Percentiles rank a stretch among this genome's conserved stretches.
Conservation (phyloP, 2,888 invertebrate species). For the Ornithoptera priamus region DNA sequence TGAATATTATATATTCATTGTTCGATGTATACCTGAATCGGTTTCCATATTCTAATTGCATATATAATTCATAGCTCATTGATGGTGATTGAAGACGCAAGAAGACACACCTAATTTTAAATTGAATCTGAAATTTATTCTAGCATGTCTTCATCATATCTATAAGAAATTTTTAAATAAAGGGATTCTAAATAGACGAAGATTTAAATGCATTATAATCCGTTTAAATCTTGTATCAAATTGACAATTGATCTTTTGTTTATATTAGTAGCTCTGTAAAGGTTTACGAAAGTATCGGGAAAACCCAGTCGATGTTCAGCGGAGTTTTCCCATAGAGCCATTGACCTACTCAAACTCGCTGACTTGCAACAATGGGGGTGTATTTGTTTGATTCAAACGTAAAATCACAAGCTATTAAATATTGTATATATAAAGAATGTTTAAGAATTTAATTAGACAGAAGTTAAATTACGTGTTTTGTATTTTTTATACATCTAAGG, state of each 20-base stretch:
- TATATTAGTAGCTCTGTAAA: neutral
- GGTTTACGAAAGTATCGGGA: slow-evolving; percentile 34
- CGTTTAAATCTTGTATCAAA: neutral
- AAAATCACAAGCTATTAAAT: too few species aligned
- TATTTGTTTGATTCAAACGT: neutral
- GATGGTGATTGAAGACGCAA: too few species aligned
- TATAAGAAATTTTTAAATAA: neutral
- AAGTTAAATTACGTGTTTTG: too few species aligned
- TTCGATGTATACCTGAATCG: neutral
- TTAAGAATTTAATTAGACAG: neutral
- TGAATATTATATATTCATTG: neutral
- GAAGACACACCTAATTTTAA: too few species aligned
- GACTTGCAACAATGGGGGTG: slow-evolving; percentile 27
- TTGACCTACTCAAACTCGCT: slow-evolving; percentile 42
- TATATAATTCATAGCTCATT: neutral
- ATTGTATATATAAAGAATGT: neutral
- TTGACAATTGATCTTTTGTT: neutral
- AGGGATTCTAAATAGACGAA: neutral
- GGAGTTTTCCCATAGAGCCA: slow-evolving; percentile 47
- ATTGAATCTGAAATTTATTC: too few species aligned
- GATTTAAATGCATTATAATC: neutral
- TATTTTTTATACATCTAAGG: too few species aligned
- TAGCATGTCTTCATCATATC: neutral
- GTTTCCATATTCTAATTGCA: neutral
- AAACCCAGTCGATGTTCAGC: slow-evolving; percentile 40